Evolutionary conservation across 92 coral and sea anemone species (phyloP), one percentile per base, ranked within the genome.

Genomic region (Chrysogorgia sp.): DNA sequence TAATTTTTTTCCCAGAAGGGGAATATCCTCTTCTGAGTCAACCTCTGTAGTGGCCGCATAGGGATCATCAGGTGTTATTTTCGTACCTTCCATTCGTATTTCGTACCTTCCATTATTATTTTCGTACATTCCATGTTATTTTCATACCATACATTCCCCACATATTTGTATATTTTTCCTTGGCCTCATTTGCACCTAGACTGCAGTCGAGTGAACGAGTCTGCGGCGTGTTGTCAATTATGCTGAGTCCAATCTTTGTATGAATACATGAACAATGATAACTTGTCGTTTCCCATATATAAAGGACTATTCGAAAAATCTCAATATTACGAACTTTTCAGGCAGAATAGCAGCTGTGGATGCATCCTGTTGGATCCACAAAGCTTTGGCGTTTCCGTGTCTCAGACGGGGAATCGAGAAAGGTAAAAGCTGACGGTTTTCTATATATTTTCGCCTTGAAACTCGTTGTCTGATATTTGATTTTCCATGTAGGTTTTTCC

Each of bases 341-440:
- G 83, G 86, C 7, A 49, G 74, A 75, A 68, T 74, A n/a, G 85
- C 82, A 7, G 87, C 84, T 29, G 79, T 82, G n/a, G n/a, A n/a
- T n/a, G n/a, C n/a, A n/a, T n/a, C n/a, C n/a, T n/a, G n/a, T n/a
- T n/a, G n/a, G n/a, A 0, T 84, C 77, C 35, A 87, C 82, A 4
- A 76, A 87, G 58, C 83, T 87, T 45, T 87, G 91, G 91, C 50
- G 52, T 74, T 22, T 83, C 79, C 25, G 41, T 70, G 25, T 83
- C 67, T 14, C 63, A 62, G 82, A 62, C 69, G 41, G 82, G 77
- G 41, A 58, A 40, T 1, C 71, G 71, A 63, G 76, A 59, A 47
- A 77, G 89, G 82, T 85, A 72, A 81, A 60, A 17, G 43, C 43
- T 37, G 43, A 52, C 26, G 17, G 26, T 52, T 17, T 52, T 52